phyloP scores from a whole-genome alignment of 2,888 invertebrate species.

The Hyles lineata region DNA sequence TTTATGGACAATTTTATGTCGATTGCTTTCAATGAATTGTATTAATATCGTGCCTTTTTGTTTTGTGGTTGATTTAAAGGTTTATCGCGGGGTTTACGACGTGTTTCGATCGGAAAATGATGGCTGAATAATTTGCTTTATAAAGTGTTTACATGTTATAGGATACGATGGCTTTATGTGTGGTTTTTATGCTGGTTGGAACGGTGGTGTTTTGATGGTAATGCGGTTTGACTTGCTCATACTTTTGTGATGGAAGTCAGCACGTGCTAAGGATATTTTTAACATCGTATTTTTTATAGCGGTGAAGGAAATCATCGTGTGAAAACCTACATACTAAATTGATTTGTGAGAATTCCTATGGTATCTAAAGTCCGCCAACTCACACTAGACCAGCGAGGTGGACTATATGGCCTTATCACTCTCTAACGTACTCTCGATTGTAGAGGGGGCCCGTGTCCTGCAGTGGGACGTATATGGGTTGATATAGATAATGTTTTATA shows the following conservation, averaged over 20 bases:
- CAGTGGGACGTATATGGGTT: no score
- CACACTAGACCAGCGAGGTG: no score
- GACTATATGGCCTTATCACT: no score
- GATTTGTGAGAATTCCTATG: no score
- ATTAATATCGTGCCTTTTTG: slow-evolving; percentile 40
- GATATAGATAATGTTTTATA: background rate
- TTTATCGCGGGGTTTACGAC: slow-evolving; percentile 27
- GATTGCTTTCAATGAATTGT: slow-evolving; percentile 42
- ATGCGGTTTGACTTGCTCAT: background rate
- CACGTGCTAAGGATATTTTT: background rate
- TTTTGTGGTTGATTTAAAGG: slow-evolving; percentile 31
- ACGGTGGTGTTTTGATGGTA: slow-evolving; percentile 11
- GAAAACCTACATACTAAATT: no score
- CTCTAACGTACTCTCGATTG: no score
- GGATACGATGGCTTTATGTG: slow-evolving; percentile 20
- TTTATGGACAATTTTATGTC: slow-evolving; percentile 48
- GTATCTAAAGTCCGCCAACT: no score
- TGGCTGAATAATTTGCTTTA: slow-evolving; percentile 29
- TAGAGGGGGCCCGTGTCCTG: no score
- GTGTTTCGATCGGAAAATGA: slow-evolving; percentile 29
- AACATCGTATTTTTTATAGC: background rate
- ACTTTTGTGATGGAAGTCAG: background rate
- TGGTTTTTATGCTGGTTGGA: slow-evolving; percentile 15
- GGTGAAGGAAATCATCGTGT: no score
- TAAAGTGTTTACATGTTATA: slow-evolving; percentile 29